Percentiles rank a stretch among this genome's conserved stretches.
Conservation (phyloP, 2,797 vertebrate genomes). For the Streptopelia turtur region DNA sequence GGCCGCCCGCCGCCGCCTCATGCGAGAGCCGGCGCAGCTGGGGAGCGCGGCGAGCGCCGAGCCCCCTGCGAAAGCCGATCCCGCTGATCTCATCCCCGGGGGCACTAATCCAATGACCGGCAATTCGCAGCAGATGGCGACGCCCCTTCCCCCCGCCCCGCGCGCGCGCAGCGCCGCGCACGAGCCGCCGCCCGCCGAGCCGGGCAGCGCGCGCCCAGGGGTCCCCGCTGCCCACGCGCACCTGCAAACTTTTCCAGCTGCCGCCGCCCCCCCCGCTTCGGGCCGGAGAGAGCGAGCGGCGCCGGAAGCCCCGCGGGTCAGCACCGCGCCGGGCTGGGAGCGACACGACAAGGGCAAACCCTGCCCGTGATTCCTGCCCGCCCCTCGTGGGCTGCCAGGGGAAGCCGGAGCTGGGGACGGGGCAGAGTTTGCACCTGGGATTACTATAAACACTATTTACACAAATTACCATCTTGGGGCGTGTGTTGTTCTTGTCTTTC, state of each 20-base stretch:
- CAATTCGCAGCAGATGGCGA: constrained; percentile 80
- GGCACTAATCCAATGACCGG: constrained; percentile 82
- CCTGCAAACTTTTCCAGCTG: neutral
- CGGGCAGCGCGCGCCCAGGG: too few relatives aligned
- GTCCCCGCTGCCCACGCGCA: neutral
- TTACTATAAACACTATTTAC: too few relatives aligned
- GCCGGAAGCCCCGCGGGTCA: neutral
- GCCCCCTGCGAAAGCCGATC: constrained; percentile 82
- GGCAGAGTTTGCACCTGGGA: fast-evolving
- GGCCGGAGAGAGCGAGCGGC: neutral
- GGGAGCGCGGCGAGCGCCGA: constrained; percentile 58
- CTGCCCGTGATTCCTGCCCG: fast-evolving
- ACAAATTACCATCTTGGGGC: too few relatives aligned
- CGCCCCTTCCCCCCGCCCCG: constrained; percentile 76
- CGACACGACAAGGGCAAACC: neutral
- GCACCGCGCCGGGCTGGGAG: neutral
- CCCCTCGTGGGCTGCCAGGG: fast-evolving
- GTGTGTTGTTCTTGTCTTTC: too few relatives aligned
- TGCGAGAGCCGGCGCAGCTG: constrained; percentile 67
- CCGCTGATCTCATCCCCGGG: constrained; percentile 83
- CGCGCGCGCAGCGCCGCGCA: neutral
- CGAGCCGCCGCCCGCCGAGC: too few relatives aligned
- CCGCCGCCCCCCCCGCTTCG: neutral
- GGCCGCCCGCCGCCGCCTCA: constrained; percentile 51
- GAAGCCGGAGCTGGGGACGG: neutral